Base-by-base conservation (phyloP, 1,140 invertebrate genomes). In the Tenebrio molitor region DNA sequence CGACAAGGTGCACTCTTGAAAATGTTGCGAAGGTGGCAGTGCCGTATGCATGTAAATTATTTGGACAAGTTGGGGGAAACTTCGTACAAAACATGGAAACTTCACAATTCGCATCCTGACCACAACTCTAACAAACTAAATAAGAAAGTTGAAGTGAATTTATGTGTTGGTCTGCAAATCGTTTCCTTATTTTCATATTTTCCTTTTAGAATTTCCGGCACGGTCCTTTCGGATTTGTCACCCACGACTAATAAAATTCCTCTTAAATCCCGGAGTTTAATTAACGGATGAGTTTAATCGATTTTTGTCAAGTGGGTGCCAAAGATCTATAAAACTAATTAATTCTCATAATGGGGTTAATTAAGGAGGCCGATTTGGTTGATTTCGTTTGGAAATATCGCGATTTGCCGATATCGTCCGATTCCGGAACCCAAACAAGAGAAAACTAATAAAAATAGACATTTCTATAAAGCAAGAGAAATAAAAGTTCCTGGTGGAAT, bases 181-280 rank as follows among this genome's bases (percentile, higher is more conserved):
- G 50, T 58, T 58, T 50, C 44, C 44, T 50, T 50, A 50, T 50
- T 58, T 58, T 58, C 50, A 58, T 58, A 58, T 58, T 58, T 50
- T 50, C 17, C 16, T 29, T 29, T 39, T 39, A 12, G 12, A 39
- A 39, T 58, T 58, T 58, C 50, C 50, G 25, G 50, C 21, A 8
- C 12, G 19, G 25, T 29, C 25, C 19, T 29, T 12, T 19, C 23
- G 23, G 50, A 58, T 58, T 58, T 58, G 50, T 58, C 50, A 58
- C 8, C 50, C n/a, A 14, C 50, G 23, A 58, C 8, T 58, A 58
- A 58, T 58, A 58, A 58, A 58, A 58, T 33, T 58, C 50, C 50
- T 58, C 29, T 58, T 58, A 29, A 29, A 7, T 58, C 21, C 12
- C 50, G 2, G 10, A 58, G 21, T 58, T 58, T 58, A 58, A 58